phyloP scores from a whole-genome alignment of 2,888 invertebrate genomes.

The Cosmorhoe ocellata region DNA sequence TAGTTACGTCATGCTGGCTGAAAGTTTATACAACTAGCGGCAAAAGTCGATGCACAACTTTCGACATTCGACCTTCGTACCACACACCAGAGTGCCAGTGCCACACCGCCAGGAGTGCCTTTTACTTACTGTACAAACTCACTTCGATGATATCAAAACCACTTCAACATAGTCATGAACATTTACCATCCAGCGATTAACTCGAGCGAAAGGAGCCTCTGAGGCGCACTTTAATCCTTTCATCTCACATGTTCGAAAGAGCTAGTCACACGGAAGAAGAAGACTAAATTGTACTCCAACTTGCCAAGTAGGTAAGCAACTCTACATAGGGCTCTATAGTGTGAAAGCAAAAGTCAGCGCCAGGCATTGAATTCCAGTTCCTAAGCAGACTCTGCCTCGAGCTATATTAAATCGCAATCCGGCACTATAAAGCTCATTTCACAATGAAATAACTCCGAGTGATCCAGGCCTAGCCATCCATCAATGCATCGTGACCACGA shows the following conservation, averaged over 20 bases:
- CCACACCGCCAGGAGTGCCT: neutral
- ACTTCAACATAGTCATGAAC: too few species aligned
- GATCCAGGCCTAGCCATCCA: constrained; percentile 32
- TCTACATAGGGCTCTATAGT: too few species aligned
- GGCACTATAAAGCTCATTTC: neutral
- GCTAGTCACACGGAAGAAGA: too few species aligned
- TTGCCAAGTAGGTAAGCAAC: too few species aligned
- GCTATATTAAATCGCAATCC: neutral
- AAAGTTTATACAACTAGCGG: constrained; percentile 17
- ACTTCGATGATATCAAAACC: too few species aligned
- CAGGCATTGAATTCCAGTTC: too few species aligned
- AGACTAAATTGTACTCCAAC: too few species aligned
- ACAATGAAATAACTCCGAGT: constrained; percentile 8
- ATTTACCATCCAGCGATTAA: too few species aligned
- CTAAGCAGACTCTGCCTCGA: neutral
- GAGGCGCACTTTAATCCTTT: too few species aligned
- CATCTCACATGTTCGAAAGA: too few species aligned
- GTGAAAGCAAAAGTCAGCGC: too few species aligned
- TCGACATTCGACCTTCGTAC: neutral
- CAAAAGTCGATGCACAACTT: constrained; percentile 4
- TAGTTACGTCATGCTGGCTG: constrained; percentile 18
- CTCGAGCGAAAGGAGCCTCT: too few species aligned
- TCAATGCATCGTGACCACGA: constrained; percentile 51
- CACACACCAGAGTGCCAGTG: neutral
- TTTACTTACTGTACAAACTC: neutral